Conservation (phyloP, 2,797 vertebrate species). For the Falco naumanni region DNA sequence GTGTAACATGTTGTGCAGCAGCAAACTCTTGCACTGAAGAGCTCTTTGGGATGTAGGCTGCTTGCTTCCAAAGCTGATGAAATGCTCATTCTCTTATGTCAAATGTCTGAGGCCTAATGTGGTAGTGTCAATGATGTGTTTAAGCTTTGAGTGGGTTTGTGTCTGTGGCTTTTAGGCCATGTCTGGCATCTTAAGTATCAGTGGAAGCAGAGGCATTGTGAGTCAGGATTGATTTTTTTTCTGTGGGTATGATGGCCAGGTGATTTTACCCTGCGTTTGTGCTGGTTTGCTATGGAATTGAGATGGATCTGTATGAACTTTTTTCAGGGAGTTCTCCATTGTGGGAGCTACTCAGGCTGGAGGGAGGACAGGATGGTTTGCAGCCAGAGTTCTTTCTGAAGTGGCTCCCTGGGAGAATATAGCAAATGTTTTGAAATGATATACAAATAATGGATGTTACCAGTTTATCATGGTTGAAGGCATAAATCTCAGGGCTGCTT, state of each 20-base stretch:
- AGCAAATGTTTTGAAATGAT: not conserved
- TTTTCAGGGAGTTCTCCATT: not conserved
- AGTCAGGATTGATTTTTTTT: not conserved
- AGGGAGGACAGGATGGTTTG: not conserved
- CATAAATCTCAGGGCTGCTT: not conserved
- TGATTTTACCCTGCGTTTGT: not conserved
- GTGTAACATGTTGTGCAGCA: fast-evolving
- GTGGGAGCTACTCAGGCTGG: not conserved
- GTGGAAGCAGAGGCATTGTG: not conserved
- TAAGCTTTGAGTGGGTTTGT: not conserved
- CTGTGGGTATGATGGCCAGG: not conserved
- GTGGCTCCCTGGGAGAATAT: not conserved
- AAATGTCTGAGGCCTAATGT: not conserved
- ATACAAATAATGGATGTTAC: not conserved
- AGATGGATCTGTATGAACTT: not conserved
- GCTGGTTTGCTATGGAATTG: not conserved
- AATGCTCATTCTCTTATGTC: not conserved
- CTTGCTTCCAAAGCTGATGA: not conserved
- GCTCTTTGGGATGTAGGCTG: not conserved
- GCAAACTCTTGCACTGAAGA: not conserved
- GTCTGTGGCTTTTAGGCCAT: not conserved
- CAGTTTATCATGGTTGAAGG: not conserved
- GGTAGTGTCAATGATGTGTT: not conserved
- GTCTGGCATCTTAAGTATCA: not conserved
- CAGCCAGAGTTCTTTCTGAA: not conserved